A percentile compares a stretch with the other conserved stretches of the same genome.
These are phyloP conservation scores for Scrobipalpa atriplicella DNA, from an alignment of 2,888 invertebrate genomes.

Conservation along the genomic window DNA sequence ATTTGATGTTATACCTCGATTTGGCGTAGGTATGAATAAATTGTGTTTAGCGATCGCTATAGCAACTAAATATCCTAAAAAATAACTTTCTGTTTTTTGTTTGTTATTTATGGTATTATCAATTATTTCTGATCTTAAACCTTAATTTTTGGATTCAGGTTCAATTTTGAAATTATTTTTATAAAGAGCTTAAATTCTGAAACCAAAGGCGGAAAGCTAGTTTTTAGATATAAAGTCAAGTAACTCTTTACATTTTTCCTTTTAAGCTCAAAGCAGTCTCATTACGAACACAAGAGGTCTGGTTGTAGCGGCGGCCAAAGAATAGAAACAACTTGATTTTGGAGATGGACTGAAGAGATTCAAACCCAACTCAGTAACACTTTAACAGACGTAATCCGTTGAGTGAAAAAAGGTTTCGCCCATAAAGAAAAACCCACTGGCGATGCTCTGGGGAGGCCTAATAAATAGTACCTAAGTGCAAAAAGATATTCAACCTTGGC, in stretches of 20 bases:
- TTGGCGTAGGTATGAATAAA: neutral
- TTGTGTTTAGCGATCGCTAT: no score
- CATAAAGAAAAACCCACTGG: conserved; percentile 27
- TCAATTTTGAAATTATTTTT: no score
- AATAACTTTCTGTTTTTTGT: no score
- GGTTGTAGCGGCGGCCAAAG: neutral
- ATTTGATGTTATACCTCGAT: neutral
- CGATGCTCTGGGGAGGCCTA: conserved; percentile 20
- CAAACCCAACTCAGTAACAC: conserved; percentile 15
- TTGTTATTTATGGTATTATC: no score
- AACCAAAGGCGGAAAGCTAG: neutral
- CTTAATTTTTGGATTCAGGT: no score
- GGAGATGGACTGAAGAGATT: conserved; percentile 2
- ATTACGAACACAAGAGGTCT: neutral
- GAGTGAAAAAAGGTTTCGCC: conserved; percentile 31
- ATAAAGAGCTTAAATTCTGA: neutral
- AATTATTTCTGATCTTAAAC: no score
- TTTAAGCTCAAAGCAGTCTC: neutral
- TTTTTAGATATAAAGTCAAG: neutral
- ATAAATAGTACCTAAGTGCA: conserved; percentile 32
- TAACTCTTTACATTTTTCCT: neutral
- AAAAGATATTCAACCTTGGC: conserved; percentile 27
- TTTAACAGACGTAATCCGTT: conserved; percentile 22
- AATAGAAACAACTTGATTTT: conserved; percentile 12
- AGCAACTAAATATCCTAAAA: no score